Percentiles rank a stretch among this genome's conserved stretches.
These are phyloP conservation scores for Netelia virgata DNA, from an alignment of 2,888 invertebrate genomes.

Conservation along the genomic window DNA sequence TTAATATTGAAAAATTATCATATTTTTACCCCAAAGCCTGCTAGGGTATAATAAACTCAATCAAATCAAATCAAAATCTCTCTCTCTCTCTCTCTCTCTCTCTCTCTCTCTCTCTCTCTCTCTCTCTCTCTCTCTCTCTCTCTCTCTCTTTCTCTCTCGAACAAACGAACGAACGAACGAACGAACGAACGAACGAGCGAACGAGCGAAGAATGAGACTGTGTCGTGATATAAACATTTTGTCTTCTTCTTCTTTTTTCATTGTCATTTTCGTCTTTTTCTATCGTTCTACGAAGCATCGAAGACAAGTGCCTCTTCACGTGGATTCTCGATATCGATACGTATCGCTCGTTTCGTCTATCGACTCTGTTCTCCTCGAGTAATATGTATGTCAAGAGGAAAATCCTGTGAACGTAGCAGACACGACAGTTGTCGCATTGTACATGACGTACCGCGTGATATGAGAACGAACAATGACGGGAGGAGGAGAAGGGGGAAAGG, in stretches of 20 bases:
- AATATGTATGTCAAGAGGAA: slow-evolving; percentile 12
- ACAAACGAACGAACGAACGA: background rate
- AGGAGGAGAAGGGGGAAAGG: background rate
- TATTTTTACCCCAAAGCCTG: too few relatives aligned
- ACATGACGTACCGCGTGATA: slow-evolving; percentile 15
- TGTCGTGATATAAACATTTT: background rate
- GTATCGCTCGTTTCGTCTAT: slow-evolving; percentile 27
- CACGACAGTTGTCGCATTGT: background rate
- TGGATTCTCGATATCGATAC: slow-evolving; percentile 30
- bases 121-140: too few relatives aligned
- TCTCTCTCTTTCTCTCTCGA: too few relatives aligned
- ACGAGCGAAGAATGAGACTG: background rate
- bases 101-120: too few relatives aligned
- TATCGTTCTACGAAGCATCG: background rate
- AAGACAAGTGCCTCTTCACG: slow-evolving; percentile 2
- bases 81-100: background rate
- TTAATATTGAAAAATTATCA: too few relatives aligned
- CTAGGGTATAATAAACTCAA: too few relatives aligned
- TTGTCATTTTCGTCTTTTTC: background rate
- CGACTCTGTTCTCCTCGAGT: background rate
- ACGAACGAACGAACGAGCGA: too few relatives aligned
- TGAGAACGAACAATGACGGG: slow-evolving; percentile 31
- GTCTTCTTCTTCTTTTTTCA: background rate
- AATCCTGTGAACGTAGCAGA: slow-evolving; percentile 15
- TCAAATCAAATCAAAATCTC: too few relatives aligned